Conservation (phyloP, 2,113 vertebrate genomes). For the sheep (Ovis aries) region ARS-UI_Ramb_v3.0 NC_056077.1:30986001-30986500, state of each 20-base stretch:
- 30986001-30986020: conserved; percentile 80
- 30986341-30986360: conserved; percentile 86
- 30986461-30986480: conserved; percentile 85
- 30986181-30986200: conserved; percentile 3
- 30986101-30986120: conserved; percentile 77
- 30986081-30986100: conserved; percentile 73
- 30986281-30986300: conserved; percentile 81
- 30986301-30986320: conserved; percentile 87
- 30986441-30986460: conserved; percentile 92
- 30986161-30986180: conserved; percentile 64
- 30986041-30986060: conserved; percentile 72
- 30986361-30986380: conserved; percentile 95
- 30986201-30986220: background rate
- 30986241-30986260: conserved; percentile 57
- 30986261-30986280: conserved; percentile 38
- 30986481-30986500: conserved; percentile 92
- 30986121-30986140: conserved; percentile 83
- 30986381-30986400: conserved; percentile 96
- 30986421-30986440: conserved; percentile 88
- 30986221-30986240: background rate
- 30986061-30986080: conserved; percentile 29
- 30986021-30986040: conserved; percentile 84
- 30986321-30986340: conserved; percentile 88
- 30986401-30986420: conserved; percentile 98
- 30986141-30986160: conserved; percentile 71